Percentiles rank a stretch among this genome's conserved stretches.
Evolutionary conservation across 1,140 invertebrate species (phyloP).

Genomic region (Colletes latitarsis): DNA sequence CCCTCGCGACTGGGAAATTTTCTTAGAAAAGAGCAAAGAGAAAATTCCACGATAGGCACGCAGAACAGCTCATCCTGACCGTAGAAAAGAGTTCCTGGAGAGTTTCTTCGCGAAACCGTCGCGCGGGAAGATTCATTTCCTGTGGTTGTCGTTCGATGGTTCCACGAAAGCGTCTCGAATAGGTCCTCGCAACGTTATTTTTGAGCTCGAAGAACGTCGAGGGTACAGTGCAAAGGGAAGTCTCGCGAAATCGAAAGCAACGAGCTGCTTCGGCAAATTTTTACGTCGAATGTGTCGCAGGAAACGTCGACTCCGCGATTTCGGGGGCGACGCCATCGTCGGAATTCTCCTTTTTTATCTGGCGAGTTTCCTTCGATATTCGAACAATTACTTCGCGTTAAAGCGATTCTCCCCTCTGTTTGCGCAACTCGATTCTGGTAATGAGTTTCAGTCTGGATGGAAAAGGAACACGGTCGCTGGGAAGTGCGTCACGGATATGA

Average conservation of each 20-base stretch:
- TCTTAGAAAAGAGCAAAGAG: too few species aligned
- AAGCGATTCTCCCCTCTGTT: neutral
- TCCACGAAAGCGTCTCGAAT: constrained; percentile 36
- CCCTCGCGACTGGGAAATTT: too few species aligned
- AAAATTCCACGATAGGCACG: neutral
- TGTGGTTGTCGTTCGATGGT: constrained; percentile 58
- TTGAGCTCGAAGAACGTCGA: constrained; percentile 26
- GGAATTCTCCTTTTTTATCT: neutral
- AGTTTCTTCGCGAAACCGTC: constrained; percentile 32
- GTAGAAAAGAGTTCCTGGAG: constrained; percentile 3
- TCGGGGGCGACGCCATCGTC: neutral
- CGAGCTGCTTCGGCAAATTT: constrained; percentile 56
- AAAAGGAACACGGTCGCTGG: too few species aligned
- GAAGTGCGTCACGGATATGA: too few species aligned
- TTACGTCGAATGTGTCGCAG: constrained; percentile 36
- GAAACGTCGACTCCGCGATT: constrained; percentile 35
- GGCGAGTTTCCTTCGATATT: neutral
- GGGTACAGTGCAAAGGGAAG: constrained; percentile 20
- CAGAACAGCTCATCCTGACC: neutral
- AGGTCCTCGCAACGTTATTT: constrained; percentile 51
- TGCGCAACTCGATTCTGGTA: neutral
- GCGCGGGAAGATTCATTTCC: constrained; percentile 50
- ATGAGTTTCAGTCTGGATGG: too few species aligned
- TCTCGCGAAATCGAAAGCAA: constrained; percentile 51
- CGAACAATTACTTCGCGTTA: neutral